Evolutionary conservation across 2,888 invertebrate genomes (phyloP).

Genomic region (Sesia bembeciformis): DNA sequence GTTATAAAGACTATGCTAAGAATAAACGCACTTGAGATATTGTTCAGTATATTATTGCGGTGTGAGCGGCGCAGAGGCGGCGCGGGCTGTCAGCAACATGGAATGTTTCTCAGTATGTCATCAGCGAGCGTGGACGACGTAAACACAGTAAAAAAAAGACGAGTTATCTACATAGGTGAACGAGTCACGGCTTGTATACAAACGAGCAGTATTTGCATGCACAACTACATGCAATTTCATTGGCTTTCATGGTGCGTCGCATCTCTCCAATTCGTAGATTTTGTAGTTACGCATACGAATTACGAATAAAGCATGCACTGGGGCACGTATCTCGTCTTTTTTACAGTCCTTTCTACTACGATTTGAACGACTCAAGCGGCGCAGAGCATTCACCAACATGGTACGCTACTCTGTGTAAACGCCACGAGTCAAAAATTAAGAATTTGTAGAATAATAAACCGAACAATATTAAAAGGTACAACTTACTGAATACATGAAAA

Average conservation of each 20-base stretch:
- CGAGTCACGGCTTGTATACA: no score
- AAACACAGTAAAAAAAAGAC: not conserved
- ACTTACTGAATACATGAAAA: conserved; percentile 47
- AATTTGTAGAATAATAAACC: conserved; percentile 44
- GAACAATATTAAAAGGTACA: conserved; percentile 58
- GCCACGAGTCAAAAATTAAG: not conserved
- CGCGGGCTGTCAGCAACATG: conserved; percentile 46
- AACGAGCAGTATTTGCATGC: no score
- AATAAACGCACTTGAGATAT: conserved; percentile 60
- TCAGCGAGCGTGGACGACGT: not conserved
- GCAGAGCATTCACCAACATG: no score
- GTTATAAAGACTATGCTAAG: conserved; percentile 60
- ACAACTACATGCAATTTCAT: no score
- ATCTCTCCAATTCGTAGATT: no score
- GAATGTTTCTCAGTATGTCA: conserved; percentile 53
- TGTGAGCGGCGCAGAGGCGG: conserved; percentile 13
- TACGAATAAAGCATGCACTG: conserved; percentile 5
- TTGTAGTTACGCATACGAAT: no score
- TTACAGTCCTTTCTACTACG: no score
- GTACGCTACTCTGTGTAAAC: no score
- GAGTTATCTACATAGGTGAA: no score
- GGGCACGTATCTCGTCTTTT: conserved; percentile 7
- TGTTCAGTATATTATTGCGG: conserved; percentile 58
- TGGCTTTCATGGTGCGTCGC: no score
- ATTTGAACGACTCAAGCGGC: no score